Evolutionary conservation across 2,797 vertebrate genomes (phyloP).

Genomic region (Cryptoblepharus egeriae): DNA sequence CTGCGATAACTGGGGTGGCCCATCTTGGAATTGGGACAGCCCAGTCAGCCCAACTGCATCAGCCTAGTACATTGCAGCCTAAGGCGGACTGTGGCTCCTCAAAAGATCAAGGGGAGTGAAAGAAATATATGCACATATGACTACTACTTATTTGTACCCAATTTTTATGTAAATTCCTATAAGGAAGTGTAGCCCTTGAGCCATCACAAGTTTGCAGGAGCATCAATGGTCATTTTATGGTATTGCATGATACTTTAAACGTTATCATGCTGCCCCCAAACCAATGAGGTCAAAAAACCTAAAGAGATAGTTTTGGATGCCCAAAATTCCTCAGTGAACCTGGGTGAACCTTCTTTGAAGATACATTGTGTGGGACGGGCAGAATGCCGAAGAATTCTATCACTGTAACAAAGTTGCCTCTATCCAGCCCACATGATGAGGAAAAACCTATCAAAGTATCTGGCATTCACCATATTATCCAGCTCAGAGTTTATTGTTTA

Average conservation of each 20-base stretch:
- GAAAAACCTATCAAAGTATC: constrained; percentile 58
- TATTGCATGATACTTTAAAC: not conserved
- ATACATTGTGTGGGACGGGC: constrained; percentile 40
- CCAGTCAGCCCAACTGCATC: too few relatives aligned
- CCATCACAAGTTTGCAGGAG: not conserved
- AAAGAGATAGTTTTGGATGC: constrained; percentile 33
- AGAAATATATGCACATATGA: not conserved
- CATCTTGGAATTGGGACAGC: too few relatives aligned
- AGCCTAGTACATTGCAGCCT: too few relatives aligned
- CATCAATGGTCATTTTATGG: not conserved
- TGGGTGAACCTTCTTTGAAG: constrained; percentile 54
- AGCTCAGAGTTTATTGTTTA: constrained; percentile 76
- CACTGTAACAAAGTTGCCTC: constrained; percentile 60
- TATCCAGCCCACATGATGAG: constrained; percentile 34
- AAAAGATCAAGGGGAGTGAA: not conserved
- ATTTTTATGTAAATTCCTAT: not conserved
- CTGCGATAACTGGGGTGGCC: too few relatives aligned
- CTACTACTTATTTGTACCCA: not conserved
- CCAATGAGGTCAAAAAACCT: constrained; percentile 30
- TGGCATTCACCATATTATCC: constrained; percentile 71
- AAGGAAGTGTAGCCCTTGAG: not conserved
- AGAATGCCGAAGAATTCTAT: constrained; percentile 55
- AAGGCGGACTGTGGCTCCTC: not conserved
- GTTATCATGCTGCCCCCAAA: not conserved
- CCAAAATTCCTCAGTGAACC: constrained; percentile 34